Evolutionary conservation across 2,888 invertebrate species (phyloP).

Genomic region (Lordiphosa fenestrarum): DNA sequence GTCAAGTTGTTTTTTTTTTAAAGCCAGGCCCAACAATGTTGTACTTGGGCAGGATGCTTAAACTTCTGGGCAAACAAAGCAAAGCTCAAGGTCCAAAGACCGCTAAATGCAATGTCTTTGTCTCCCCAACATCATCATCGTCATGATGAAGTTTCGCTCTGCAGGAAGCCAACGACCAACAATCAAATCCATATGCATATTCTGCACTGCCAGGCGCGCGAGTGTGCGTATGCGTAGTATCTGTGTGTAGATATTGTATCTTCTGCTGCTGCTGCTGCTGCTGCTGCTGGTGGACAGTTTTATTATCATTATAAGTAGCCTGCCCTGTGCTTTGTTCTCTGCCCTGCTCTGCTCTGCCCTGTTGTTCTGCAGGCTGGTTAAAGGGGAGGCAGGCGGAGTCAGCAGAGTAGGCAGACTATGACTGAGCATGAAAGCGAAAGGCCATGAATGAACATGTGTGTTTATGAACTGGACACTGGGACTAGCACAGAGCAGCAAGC

Average conservation of each 20-base stretch:
- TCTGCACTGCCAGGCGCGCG: neutral
- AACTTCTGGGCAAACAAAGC: slow-evolving; percentile 6
- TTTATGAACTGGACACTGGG: no score
- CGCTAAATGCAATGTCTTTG: slow-evolving; percentile 26
- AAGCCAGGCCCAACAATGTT: slow-evolving; percentile 3
- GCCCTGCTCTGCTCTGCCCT: no score
- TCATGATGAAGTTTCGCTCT: slow-evolving; percentile 7
- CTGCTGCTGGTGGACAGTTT: slow-evolving; percentile 6
- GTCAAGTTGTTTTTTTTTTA: slow-evolving; percentile 38
- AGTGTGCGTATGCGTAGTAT: neutral
- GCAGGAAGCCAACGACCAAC: slow-evolving; percentile 12
- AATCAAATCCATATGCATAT: slow-evolving; percentile 9
- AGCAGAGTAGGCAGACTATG: neutral
- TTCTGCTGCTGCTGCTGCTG: slow-evolving; percentile 2
- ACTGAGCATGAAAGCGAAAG: slow-evolving; percentile 9
- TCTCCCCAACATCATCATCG: neutral
- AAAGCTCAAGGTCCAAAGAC: slow-evolving; percentile 40
- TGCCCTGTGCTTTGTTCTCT: no score
- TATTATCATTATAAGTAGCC: neutral
- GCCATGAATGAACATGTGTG: slow-evolving; percentile 4
- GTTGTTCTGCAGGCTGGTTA: no score
- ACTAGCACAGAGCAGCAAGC: no score
- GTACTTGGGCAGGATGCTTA: slow-evolving; percentile 9
- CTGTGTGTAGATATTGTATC: slow-evolving; percentile 1
- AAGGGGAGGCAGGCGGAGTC: neutral